Conservation (phyloP, 2,113 vertebrate species). For the Ascaphus truei region DNA sequence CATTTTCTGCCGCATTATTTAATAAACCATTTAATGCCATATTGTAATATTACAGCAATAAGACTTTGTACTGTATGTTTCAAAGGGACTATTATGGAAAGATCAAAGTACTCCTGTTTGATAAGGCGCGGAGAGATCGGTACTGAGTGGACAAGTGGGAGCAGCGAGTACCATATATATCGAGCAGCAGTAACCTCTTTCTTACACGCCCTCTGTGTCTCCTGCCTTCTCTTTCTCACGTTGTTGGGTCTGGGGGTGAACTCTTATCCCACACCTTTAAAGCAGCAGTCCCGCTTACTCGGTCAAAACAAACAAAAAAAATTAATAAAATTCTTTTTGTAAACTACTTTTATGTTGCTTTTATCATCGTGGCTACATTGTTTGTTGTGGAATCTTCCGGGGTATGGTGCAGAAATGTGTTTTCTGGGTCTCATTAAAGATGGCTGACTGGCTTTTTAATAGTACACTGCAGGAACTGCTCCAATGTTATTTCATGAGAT, state of each 20-base stretch:
- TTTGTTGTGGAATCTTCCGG: not conserved
- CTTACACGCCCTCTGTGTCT: constrained; percentile 4
- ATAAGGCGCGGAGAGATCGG: not conserved
- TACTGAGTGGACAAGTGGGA: constrained; percentile 9
- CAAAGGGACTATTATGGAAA: constrained; percentile 23
- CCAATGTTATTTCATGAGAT: too few species aligned
- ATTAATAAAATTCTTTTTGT: constrained; percentile 23
- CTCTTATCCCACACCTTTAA: constrained; percentile 13
- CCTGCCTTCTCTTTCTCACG: not conserved
- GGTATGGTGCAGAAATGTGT: not conserved
- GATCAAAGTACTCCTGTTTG: not conserved
- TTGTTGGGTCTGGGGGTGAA: constrained; percentile 13
- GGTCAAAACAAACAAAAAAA: constrained; percentile 22
- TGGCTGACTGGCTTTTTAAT: too few species aligned
- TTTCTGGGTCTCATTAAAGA: too few species aligned
- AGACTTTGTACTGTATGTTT: constrained; percentile 40
- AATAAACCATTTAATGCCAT: constrained; percentile 40
- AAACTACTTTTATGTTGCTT: constrained; percentile 5
- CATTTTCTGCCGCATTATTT: constrained; percentile 28
- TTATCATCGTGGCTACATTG: not conserved
- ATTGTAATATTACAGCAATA: constrained; percentile 43
- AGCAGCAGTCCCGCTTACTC: constrained; percentile 28
- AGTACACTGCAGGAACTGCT: too few species aligned
- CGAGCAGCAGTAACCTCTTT: not conserved
- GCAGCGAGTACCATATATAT: not conserved